These are phyloP conservation scores for Amblyteles armatorius DNA, from an alignment of 2,888 invertebrate species.

Conservation along the genomic window DNA sequence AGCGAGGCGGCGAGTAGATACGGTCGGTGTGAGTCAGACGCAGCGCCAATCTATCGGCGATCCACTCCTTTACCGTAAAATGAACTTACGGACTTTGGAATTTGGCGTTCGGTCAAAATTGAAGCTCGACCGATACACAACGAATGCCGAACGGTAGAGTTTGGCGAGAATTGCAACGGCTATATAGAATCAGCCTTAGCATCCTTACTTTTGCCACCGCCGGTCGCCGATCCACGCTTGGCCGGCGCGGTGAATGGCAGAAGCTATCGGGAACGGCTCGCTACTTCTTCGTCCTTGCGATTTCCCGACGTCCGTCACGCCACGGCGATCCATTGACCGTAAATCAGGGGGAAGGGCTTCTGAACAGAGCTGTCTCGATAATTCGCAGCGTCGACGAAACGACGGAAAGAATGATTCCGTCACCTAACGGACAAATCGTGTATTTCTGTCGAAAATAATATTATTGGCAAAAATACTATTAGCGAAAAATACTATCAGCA, in stretches of 20 bases:
- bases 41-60: slow-evolving; percentile 55
- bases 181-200: slow-evolving; percentile 19
- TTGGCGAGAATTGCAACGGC: slow-evolving; percentile 29
- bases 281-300: slow-evolving; percentile 33
- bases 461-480: no score
- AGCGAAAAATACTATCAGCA: no score
- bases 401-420: neutral
- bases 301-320: slow-evolving; percentile 16
- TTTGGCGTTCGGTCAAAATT: slow-evolving; percentile 71
- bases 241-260: slow-evolving; percentile 5
- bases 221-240: slow-evolving; percentile 7
- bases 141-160: slow-evolving; percentile 18
- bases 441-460: neutral
- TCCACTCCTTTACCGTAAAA: slow-evolving; percentile 44
- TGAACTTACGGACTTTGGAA: slow-evolving; percentile 67
- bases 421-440: neutral
- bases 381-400: neutral
- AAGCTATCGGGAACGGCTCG: slow-evolving; percentile 36
- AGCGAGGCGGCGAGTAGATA: slow-evolving; percentile 22
- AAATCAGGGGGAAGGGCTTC: slow-evolving; percentile 40
- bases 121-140: slow-evolving; percentile 55
- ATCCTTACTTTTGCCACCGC: neutral
- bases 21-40: slow-evolving; percentile 66
- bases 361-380: slow-evolving; percentile 39
- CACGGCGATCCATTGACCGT: slow-evolving; percentile 23